These are phyloP conservation scores for Dysmachus trigonus DNA, from an alignment of 2,888 invertebrate species.

Conservation along the genomic window DNA sequence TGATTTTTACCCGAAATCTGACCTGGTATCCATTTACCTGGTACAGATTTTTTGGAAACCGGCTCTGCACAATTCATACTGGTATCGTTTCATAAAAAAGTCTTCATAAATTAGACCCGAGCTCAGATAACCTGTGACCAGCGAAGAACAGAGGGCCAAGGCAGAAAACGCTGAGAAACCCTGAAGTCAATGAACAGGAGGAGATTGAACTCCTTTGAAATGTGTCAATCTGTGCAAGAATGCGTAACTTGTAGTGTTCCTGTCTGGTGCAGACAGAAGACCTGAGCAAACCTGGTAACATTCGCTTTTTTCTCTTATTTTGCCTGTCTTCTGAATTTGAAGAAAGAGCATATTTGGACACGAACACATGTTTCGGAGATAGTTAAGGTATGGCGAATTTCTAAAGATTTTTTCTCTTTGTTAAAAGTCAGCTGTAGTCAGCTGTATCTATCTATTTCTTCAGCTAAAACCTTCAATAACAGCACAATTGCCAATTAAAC, in stretches of 20 bases:
- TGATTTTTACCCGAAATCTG: not conserved
- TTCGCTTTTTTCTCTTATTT: not conserved
- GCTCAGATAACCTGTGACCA: slow-evolving; percentile 13
- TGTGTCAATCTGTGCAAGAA: slow-evolving; percentile 15
- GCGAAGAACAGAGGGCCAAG: not conserved
- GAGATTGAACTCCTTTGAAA: slow-evolving; percentile 31
- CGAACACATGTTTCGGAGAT: not conserved
- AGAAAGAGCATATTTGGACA: not conserved
- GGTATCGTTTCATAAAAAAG: not conserved
- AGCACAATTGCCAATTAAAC: not conserved
- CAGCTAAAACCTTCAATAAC: not conserved
- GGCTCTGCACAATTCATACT: not conserved
- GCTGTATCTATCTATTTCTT: not conserved
- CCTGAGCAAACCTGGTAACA: not conserved
- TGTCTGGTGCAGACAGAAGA: not conserved
- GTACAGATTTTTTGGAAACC: not conserved
- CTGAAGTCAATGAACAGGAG: slow-evolving; percentile 18
- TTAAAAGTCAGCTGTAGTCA: not conserved
- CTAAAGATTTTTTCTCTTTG: not conserved
- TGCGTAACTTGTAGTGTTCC: slow-evolving; percentile 1
- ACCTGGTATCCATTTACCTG: slow-evolving; percentile 16
- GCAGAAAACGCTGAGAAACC: not conserved
- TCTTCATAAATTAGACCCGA: not conserved
- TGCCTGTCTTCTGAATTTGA: not conserved
- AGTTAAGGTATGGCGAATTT: not conserved